Percentiles rank a stretch among this genome's conserved stretches.
Conservation (phyloP, 2,888 invertebrate species). For the Mythimna loreyi region DNA sequence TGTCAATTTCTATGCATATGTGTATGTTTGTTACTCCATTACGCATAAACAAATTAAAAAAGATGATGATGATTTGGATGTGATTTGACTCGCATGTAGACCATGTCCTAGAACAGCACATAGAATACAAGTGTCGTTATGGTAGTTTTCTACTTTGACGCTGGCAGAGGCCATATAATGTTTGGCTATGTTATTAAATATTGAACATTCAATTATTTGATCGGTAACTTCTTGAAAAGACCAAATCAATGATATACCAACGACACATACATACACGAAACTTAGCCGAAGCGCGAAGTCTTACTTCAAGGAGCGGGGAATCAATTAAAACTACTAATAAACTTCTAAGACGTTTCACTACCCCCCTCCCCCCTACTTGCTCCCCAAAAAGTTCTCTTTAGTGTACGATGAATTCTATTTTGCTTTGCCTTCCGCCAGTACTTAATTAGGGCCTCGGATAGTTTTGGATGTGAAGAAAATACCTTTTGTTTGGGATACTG, state of each 20-base stretch:
- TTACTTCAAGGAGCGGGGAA: slow-evolving; percentile 79
- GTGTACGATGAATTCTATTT: slow-evolving; percentile 72
- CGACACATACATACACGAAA: slow-evolving; percentile 53
- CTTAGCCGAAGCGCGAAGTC: slow-evolving; percentile 73
- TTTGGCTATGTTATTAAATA: too few relatives aligned
- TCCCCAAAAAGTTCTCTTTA: slow-evolving; percentile 74
- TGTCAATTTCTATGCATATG: too few relatives aligned
- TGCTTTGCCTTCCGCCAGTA: slow-evolving; percentile 64
- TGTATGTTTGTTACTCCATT: too few relatives aligned
- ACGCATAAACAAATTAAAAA: too few relatives aligned
- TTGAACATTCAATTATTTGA: neutral
- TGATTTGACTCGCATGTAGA: too few relatives aligned
- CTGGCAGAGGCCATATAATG: neutral
- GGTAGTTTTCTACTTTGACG: too few relatives aligned
- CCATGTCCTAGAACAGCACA: too few relatives aligned
- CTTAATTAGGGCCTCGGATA: slow-evolving; percentile 51
- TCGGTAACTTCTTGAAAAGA: neutral
- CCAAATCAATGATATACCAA: neutral
- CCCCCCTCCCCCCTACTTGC: slow-evolving; percentile 70
- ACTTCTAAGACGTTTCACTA: slow-evolving; percentile 80
- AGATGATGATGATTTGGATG: too few relatives aligned
- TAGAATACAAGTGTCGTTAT: too few relatives aligned
- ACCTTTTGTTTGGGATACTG: slow-evolving; percentile 12
- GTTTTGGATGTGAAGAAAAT: slow-evolving; percentile 39
- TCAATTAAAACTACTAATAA: slow-evolving; percentile 86